phyloP scores from a whole-genome alignment of 2,113 vertebrate species.

The Silurus glanis region DNA sequence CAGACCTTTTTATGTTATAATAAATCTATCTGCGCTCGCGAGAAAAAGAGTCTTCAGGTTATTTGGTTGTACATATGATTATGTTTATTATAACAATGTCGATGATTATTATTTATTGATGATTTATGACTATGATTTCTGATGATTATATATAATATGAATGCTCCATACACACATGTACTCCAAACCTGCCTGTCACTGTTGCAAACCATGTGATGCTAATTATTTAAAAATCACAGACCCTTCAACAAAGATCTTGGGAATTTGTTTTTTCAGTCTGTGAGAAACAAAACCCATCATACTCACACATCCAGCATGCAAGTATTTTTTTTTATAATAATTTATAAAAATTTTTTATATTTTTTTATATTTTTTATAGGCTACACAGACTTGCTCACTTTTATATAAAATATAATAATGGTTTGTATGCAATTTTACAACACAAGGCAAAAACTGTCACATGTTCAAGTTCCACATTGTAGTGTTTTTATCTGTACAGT shows the following conservation, averaged over 20 bases:
- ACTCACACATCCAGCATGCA: neutral
- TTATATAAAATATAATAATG: neutral
- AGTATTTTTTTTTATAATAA: neutral
- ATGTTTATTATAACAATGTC: too few species aligned
- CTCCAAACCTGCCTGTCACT: too few species aligned
- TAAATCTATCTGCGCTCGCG: neutral
- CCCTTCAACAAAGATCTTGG: neutral
- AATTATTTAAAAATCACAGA: too few species aligned
- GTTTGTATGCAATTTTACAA: neutral
- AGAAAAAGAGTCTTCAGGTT: too few species aligned
- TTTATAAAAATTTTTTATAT: too few species aligned
- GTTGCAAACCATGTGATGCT: too few species aligned
- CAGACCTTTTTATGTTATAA: neutral
- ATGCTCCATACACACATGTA: too few species aligned
- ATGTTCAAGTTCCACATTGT: neutral
- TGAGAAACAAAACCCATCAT: neutral
- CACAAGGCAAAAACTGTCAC: neutral
- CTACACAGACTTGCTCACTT: neutral
- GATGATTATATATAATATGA: too few species aligned
- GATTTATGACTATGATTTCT: too few species aligned
- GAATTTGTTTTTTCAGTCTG: neutral
- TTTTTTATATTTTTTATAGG: neutral
- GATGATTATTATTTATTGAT: too few species aligned
- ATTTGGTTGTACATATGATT: too few species aligned
- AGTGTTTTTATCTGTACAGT: neutral